Conservation (phyloP, 2,888 invertebrate species). For the Sylvicola cinctus region DNA sequence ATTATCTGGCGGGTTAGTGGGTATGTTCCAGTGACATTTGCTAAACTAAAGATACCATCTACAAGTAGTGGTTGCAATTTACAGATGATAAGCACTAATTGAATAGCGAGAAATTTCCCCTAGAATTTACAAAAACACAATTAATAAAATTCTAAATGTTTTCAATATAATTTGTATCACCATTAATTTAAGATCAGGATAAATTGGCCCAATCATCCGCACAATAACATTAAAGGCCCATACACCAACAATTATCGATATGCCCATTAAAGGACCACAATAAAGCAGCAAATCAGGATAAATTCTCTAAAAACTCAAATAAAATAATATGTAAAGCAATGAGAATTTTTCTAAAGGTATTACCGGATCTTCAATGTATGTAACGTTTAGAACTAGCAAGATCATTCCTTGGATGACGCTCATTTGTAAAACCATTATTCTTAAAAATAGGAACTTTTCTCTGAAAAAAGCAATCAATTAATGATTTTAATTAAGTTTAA, state of each 20-base stretch:
- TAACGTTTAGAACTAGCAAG: neutral
- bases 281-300: conserved; percentile 16
- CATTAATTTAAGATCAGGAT: conserved; percentile 17
- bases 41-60: neutral
- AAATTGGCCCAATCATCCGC: conserved; percentile 16
- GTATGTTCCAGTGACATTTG: neutral
- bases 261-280: conserved; percentile 19
- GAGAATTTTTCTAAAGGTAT: neutral
- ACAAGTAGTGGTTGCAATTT: neutral
- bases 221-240: conserved; percentile 22
- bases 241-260: conserved; percentile 19
- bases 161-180: conserved; percentile 7
- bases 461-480: neutral
- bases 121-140: neutral
- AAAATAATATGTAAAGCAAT: neutral
- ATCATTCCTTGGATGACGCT: neutral
- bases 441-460: neutral
- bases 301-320: conserved; percentile 8
- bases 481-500: neutral
- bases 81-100: neutral
- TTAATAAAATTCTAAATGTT: neutral
- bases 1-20: neutral
- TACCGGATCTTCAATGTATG: neutral
- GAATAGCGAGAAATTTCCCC: conserved; percentile 1
- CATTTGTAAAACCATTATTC: conserved; percentile 1